A percentile compares a stretch with the other conserved stretches of the same genome.
Evolutionary conservation across 2,888 invertebrate genomes (phyloP).

Genomic region (Idaea biselata): DNA sequence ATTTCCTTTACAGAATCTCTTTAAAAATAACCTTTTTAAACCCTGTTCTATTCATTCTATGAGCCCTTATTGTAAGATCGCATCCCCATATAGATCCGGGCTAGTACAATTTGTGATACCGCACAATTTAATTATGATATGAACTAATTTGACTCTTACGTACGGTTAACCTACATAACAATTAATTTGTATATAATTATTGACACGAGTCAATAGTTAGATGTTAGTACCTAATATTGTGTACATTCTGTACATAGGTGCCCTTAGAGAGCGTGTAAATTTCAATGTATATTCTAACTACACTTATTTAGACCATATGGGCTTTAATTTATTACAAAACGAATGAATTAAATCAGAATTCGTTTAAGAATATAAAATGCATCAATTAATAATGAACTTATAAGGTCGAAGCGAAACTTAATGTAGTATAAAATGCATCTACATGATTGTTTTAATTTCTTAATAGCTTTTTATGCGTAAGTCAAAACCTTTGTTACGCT

Average conservation of each 20-base stretch:
- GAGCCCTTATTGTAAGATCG: neutral
- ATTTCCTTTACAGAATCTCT: no score
- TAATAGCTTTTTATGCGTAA: no score
- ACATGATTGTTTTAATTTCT: no score
- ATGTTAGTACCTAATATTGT: neutral
- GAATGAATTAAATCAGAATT: no score
- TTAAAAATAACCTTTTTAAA: no score
- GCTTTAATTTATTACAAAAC: no score
- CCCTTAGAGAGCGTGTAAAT: neutral
- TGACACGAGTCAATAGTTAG: neutral
- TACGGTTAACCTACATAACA: neutral
- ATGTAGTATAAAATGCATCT: no score
- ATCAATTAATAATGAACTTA: no score
- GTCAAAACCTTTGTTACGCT: no score
- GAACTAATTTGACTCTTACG: neutral
- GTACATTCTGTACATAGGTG: neutral
- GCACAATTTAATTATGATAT: neutral
- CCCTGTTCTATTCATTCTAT: neutral
- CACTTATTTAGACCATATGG: neutral
- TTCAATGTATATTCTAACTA: neutral
- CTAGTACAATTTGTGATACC: neutral
- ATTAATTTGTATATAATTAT: neutral
- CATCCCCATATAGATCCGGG: constrained; percentile 5
- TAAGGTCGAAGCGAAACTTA: no score
- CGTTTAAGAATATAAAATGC: no score